Evolutionary conservation across 2,113 vertebrate genomes (phyloP), one percentile per base, ranked within the genome.

Genomic region (Arizona elegans): DNA sequence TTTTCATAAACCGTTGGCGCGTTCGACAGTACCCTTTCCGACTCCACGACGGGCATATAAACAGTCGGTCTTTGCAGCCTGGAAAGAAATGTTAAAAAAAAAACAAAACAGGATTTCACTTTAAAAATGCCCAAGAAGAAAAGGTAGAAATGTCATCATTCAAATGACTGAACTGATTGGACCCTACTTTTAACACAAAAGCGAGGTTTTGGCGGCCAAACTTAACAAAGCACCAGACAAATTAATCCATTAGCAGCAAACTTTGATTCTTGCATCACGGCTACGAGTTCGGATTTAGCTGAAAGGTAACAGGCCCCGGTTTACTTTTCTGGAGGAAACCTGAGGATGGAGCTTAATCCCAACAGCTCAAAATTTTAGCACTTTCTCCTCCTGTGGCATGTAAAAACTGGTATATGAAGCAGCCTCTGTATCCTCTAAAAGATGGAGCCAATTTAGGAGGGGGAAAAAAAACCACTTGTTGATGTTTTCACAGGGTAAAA

Each of bases 21-120:
- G 97, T 97, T 81, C 98, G 98, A 1, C 99, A 99, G 94, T 98
- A 99, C 0, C 99, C 99, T 94, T 97, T 99, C 0, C 96, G 97
- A 2, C 98, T 98, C 99, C 99, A 99, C 0, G 98, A 94, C 0
- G 98, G 97, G 91, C 99, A 99, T 96, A 98, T 98, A 2, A 98
- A 98, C 52, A 99, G 96, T 81, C 98, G 97, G 96, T 99, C 99
- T 97, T 98, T 97, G 94, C 99, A 99, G 87, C 99, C 99, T 99
- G 96, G 62, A n/a, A 70, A n/a, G 13, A n/a, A 13, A 55, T 55
- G 55, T 56, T 47, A 47, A 59, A 62, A 26, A 10, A 26, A 62
- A 4, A 17, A 0, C 54, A 92, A 0, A 19, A 92, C 52, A 95
- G 95, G 90, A 88, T 17, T 93, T 38, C 6, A 13, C 8, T 91